Evolutionary conservation across 1,140 invertebrate genomes (phyloP).

Genomic region (Drosophila neocordata): DNA sequence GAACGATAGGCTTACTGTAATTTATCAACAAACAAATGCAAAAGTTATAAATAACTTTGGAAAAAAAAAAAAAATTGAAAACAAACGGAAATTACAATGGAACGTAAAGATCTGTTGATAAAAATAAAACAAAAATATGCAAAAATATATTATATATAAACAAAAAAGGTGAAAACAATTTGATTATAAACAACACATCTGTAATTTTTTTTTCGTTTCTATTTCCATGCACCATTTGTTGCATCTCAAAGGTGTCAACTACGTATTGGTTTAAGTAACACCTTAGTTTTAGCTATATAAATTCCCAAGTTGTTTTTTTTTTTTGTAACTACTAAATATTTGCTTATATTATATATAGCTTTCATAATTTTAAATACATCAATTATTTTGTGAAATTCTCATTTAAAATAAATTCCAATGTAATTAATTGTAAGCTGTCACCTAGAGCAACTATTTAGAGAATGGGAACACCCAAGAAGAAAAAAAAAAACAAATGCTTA

Average conservation of each 20-base stretch:
- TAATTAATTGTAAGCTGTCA: slow-evolving; percentile 16
- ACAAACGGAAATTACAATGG: background rate
- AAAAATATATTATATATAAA: background rate
- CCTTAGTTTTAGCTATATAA: background rate
- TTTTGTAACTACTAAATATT: background rate
- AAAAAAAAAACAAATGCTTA: background rate
- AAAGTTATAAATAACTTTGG: background rate
- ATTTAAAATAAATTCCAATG: background rate
- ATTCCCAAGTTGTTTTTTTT: too few species aligned
- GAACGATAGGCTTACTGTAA: background rate
- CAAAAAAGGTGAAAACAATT: background rate
- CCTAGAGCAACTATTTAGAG: slow-evolving; percentile 1
- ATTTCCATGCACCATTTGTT: slow-evolving; percentile 2
- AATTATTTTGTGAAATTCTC: background rate
- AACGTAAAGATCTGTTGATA: background rate
- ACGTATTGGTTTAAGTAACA: background rate
- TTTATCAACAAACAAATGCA: slow-evolving; percentile 6
- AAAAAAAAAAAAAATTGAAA: too few species aligned
- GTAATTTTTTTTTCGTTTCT: too few species aligned
- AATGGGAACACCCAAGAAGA: background rate
- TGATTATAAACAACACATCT: too few species aligned
- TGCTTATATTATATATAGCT: too few species aligned
- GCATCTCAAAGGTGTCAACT: background rate
- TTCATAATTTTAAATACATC: background rate
- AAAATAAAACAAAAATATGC: background rate